These are phyloP conservation scores for Lipophrys pholis DNA, from an alignment of 2,113 vertebrate genomes.

Conservation along the genomic window DNA sequence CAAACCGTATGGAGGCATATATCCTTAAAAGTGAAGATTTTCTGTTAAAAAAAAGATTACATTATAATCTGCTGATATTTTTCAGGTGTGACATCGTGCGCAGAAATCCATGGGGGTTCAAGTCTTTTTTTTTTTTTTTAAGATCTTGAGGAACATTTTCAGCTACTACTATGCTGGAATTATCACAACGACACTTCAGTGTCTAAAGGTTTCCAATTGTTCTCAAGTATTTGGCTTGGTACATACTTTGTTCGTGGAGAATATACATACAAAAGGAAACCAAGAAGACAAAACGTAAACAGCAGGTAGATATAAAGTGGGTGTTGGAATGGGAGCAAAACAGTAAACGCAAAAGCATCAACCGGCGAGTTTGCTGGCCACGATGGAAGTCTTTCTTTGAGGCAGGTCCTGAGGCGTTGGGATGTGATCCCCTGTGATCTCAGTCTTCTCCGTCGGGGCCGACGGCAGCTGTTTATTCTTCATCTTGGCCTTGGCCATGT, in stretches of 20 bases:
- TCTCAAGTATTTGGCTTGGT: slow-evolving; percentile 50
- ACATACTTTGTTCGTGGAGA: slow-evolving; percentile 50
- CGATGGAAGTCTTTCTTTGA: slow-evolving; percentile 95
- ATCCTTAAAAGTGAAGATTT: slow-evolving; percentile 46
- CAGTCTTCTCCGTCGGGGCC: slow-evolving; percentile 91
- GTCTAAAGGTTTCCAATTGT: slow-evolving; percentile 24
- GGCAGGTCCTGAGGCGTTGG: slow-evolving; percentile 98
- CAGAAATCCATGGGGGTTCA: slow-evolving; percentile 20
- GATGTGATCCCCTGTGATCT: slow-evolving; percentile 98
- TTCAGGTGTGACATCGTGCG: slow-evolving; percentile 12
- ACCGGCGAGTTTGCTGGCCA: slow-evolving; percentile 97
- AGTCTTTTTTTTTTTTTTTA: slow-evolving; percentile 15
- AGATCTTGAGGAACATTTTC: slow-evolving; percentile 34
- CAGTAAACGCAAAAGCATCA: slow-evolving; percentile 85
- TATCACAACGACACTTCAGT: slow-evolving; percentile 21
- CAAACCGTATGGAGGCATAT: slow-evolving; percentile 31
- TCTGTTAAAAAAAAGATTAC: slow-evolving; percentile 14
- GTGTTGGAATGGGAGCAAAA: slow-evolving; percentile 87
- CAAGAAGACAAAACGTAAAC: slow-evolving; percentile 46
- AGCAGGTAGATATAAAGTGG: slow-evolving; percentile 77
- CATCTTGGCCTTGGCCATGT: slow-evolving; percentile 99
- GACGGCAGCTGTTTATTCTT: slow-evolving; percentile 96
- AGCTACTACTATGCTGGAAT: slow-evolving; percentile 21
- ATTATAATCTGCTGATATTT: slow-evolving; percentile 18
- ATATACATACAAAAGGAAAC: slow-evolving; percentile 50